Base-by-base conservation (phyloP, 2,797 vertebrate species). In the Myripristis murdjan region DNA sequence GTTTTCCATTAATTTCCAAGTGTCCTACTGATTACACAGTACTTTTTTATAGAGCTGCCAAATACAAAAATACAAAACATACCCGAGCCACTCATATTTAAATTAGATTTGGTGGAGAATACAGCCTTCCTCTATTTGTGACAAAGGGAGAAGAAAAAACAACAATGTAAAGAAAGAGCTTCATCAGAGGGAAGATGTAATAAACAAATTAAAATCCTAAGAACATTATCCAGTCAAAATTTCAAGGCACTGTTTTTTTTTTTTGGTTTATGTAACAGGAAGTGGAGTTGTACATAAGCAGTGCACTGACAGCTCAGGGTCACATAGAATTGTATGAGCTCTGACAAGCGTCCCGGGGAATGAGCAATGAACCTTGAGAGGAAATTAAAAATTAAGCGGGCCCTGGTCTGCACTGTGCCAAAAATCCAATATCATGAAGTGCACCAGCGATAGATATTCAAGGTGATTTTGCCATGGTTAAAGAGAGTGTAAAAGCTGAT, bases 311-410 rank as follows among this genome's bases (percentile, higher is more conserved):
- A 85, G 75, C 65, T 66, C 75, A 87, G 80, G 79, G 78, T 84
- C 80, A 72, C 24, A 46, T 37, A 61, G 53, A 85, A 72, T 58
- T 77, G 60, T 56, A 76, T 41, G 57, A 84, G 62, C 60, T 82
- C 70, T 88, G 84, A 86, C 78, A 74, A 66, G 64, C 23, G 2
- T 73, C 39, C 15, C 49, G 54, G 66, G 69, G 82, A 78, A 71
- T 61, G 47, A 70, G 65, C 54, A 82, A 70, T 68, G 69, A 76
- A 81, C 72, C 81, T 69, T 46, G 53, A 70, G 73, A 87, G 79
- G 70, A 81, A 91, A 87, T 91, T 82, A 82, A 84, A 86, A 82
- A 75, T 67, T 58, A 90, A 87, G 70, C 79, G 68, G 70, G 35
- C 60, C 64, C 53, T 59, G 33, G 43, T 64, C 77, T 64, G 78